Evolutionary conservation across 2,797 vertebrate species (phyloP), one percentile per base, ranked within the genome.

Genomic region (Odontamblyopus rebecca): DNA sequence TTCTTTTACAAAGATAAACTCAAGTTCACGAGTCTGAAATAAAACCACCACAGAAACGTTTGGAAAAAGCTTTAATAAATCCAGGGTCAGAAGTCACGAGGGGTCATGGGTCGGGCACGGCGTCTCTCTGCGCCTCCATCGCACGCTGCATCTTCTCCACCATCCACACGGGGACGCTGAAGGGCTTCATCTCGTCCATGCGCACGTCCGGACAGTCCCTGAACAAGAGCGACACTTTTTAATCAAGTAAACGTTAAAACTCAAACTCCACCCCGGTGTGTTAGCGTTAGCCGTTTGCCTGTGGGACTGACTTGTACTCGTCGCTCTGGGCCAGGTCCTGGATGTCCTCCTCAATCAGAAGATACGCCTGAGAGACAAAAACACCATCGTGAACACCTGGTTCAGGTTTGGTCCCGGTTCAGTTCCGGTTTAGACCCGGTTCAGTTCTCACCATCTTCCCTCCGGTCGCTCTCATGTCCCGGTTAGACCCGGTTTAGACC

Each of bases 391-490:
- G 1, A 2, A 41, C 1, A 9, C 11, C 41, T 12, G 41, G 41
- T 41, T 41, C 2, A 41, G 38, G 38, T 41, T 41, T 41, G 2
- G 38, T 9, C 38, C 38, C 11, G 38, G 38, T 41, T 41, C 2
- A 41, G 38, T 41, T 7, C 38, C 2, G 9, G 38, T 41, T 41
- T 41, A 41, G 1, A 9, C 38, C 38, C 11, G 38, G 38, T 41
- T 41, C 11, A 8, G 38, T 82, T 38, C 72, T 94, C 89, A 99
- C 98, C 97, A 99, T 98, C 89, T 99, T 99, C 30, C 98, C 98
- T 60, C 98, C 97, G 0, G 97, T 99, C 6, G 97, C 97, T 83
- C 96, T 95, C 97, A 99, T 98, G 90, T 99, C n/a, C n/a, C n/a
- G n/a, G n/a, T n/a, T n/a, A n/a, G n/a, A n/a, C n/a, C n/a, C n/a